A percentile compares a stretch with the other conserved stretches of the same genome.
These are phyloP conservation scores for Neria commutata DNA, from an alignment of 2,888 invertebrate genomes.

Conservation along the genomic window DNA sequence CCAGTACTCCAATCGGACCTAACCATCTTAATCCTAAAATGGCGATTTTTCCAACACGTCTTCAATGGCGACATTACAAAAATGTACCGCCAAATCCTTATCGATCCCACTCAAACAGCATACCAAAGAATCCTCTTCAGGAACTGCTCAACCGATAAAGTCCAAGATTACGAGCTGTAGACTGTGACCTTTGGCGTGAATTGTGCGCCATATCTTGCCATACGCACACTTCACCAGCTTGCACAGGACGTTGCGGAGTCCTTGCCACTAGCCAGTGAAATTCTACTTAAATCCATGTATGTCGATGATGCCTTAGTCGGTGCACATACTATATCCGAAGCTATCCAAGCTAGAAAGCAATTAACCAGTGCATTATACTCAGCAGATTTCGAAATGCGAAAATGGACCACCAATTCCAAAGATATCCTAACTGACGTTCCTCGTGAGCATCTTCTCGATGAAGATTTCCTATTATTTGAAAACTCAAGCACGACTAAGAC, in stretches of 20 bases:
- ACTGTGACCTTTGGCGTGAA: conserved; percentile 31
- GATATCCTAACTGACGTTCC: neutral
- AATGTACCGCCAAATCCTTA: too few relatives aligned
- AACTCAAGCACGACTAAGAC: conserved; percentile 18
- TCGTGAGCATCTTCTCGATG: conserved; percentile 1
- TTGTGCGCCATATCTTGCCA: conserved; percentile 28
- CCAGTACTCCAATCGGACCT: conserved; percentile 26
- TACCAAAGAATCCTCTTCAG: conserved; percentile 30
- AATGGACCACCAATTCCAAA: conserved; percentile 9
- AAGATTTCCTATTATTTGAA: conserved; percentile 16
- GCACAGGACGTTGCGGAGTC: conserved; percentile 13
- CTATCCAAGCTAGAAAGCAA: neutral
- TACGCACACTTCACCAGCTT: conserved; percentile 22
- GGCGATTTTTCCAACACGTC: conserved; percentile 21
- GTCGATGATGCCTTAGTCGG: conserved; percentile 18
- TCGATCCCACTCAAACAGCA: conserved; percentile 11
- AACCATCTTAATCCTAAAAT: conserved; percentile 15
- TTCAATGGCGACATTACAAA: too few relatives aligned
- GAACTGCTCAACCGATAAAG: neutral
- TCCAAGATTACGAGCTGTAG: conserved; percentile 21
- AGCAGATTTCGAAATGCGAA: conserved; percentile 2
- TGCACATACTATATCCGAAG: neutral
- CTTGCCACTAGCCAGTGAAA: conserved; percentile 7
- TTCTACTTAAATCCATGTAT: conserved; percentile 13
- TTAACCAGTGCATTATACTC: conserved; percentile 5